Conservation (phyloP, 2,888 invertebrate genomes). For the Dysmachus trigonus region DNA sequence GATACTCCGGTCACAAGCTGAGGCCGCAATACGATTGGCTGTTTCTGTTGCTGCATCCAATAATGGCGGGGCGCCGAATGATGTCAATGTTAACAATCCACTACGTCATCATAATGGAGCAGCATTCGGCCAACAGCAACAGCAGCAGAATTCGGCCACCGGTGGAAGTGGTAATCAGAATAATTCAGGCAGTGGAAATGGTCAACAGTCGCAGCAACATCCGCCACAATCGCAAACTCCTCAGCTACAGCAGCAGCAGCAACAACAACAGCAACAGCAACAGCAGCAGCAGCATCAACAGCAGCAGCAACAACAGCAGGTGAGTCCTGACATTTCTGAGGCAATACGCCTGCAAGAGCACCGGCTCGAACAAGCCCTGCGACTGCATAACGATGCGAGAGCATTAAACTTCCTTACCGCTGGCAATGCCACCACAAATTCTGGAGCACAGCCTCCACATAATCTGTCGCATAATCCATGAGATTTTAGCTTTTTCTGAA, state of each 20-base stretch:
- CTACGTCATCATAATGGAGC: constrained; percentile 48
- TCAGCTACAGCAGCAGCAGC: constrained; percentile 64
- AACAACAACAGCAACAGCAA: constrained; percentile 40
- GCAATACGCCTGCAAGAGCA: constrained; percentile 80
- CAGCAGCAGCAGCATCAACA: constrained; percentile 47
- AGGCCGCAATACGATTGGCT: constrained; percentile 82
- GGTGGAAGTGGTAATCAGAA: constrained; percentile 1
- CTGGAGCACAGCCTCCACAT: neutral
- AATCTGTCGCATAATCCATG: constrained; percentile 68
- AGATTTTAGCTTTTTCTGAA: constrained; percentile 81
- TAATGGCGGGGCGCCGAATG: constrained; percentile 48
- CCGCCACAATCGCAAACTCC: constrained; percentile 68
- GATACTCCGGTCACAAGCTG: constrained; percentile 83
- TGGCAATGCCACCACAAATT: constrained; percentile 50
- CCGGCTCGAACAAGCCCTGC: constrained; percentile 81
- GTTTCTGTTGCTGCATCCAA: constrained; percentile 73
- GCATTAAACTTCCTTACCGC: constrained; percentile 77
- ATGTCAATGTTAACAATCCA: constrained; percentile 46
- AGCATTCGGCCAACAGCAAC: constrained; percentile 42
- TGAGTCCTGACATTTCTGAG: constrained; percentile 77
- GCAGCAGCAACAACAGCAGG: constrained; percentile 62
- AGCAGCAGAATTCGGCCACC: constrained; percentile 9
- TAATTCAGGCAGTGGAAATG: neutral
- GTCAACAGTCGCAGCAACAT: constrained; percentile 43
- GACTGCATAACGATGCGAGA: constrained; percentile 82